Evolutionary conservation across 1,140 invertebrate genomes (phyloP).

Genomic region (Drosophila hydei): DNA sequence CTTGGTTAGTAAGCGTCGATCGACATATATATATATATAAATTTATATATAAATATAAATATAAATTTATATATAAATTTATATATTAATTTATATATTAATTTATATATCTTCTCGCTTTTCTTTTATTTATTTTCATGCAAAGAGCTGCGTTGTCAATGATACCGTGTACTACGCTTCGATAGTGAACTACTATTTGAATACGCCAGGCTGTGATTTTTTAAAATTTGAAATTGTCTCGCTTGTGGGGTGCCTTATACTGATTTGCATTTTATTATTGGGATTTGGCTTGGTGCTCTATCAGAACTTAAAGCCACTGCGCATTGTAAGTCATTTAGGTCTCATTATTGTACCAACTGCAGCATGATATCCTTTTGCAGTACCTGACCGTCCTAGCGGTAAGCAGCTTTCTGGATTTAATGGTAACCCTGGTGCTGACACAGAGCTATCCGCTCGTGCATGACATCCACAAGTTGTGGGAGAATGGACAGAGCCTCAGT

Average conservation of each 20-base stretch:
- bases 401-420: slow-evolving; percentile 38
- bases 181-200: background rate
- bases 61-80: too few species aligned
- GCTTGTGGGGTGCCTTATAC: background rate
- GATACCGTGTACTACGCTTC: background rate
- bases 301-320: background rate
- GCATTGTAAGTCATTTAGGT: slow-evolving; percentile 24
- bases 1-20: slow-evolving; percentile 18
- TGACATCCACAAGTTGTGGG: slow-evolving; percentile 18
- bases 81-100: too few species aligned
- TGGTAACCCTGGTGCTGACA: slow-evolving; percentile 35
- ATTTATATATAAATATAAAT: too few species aligned
- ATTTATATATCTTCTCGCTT: background rate
- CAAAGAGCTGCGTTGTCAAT: background rate
- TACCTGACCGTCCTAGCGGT: slow-evolving; percentile 24
- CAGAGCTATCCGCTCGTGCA: slow-evolving; percentile 23
- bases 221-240: background rate
- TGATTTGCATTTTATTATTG: background rate
- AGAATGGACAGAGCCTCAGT: background rate
- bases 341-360: background rate
- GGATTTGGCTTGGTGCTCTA: background rate
- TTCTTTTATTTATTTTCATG: too few species aligned
- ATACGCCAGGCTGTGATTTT: background rate
- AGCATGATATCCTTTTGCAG: slow-evolving; percentile 3
- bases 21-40: too few species aligned